These are phyloP conservation scores for Zophobas atratus DNA, from an alignment of 1,140 invertebrate genomes.

Conservation along the genomic window DNA sequence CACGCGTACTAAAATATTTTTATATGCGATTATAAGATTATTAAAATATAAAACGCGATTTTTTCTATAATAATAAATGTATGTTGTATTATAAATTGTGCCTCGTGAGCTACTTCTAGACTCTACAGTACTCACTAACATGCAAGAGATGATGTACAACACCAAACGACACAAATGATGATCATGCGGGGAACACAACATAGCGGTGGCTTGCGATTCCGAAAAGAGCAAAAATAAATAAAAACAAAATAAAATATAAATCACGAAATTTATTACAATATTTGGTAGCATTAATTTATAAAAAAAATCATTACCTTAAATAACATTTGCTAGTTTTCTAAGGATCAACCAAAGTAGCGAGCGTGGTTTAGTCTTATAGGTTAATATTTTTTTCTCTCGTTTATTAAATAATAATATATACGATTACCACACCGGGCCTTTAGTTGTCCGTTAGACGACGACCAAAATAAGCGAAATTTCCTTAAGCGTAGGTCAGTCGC, in stretches of 20 bases:
- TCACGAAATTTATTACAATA: constrained; percentile 68
- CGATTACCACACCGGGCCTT: constrained; percentile 46
- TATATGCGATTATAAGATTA: constrained; percentile 61
- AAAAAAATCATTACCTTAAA: constrained; percentile 63
- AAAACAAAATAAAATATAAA: constrained; percentile 65
- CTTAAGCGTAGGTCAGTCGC: constrained; percentile 64
- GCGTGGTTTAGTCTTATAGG: constrained; percentile 61
- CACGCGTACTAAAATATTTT: constrained; percentile 65
- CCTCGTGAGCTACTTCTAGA: constrained; percentile 62
- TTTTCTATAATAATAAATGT: constrained; percentile 52
- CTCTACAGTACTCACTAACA: constrained; percentile 64
- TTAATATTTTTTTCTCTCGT: constrained; percentile 18
- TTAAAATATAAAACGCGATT: constrained; percentile 67
- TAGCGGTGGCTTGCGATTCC: constrained; percentile 51
- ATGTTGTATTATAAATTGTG: constrained; percentile 60
- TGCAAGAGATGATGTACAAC: constrained; percentile 61
- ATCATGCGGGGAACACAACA: constrained; percentile 54
- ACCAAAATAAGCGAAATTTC: constrained; percentile 59
- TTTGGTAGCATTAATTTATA: constrained; percentile 69
- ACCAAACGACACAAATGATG: constrained; percentile 60
- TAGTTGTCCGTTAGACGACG: constrained; percentile 55
- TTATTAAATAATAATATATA: constrained; percentile 8
- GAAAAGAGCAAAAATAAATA: constrained; percentile 62
- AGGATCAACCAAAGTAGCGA: constrained; percentile 52
- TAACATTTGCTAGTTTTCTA: constrained; percentile 62